These are phyloP conservation scores for Prionailurus bengalensis DNA, from an alignment of 2,113 vertebrate genomes.

Conservation along the genomic window DNA sequence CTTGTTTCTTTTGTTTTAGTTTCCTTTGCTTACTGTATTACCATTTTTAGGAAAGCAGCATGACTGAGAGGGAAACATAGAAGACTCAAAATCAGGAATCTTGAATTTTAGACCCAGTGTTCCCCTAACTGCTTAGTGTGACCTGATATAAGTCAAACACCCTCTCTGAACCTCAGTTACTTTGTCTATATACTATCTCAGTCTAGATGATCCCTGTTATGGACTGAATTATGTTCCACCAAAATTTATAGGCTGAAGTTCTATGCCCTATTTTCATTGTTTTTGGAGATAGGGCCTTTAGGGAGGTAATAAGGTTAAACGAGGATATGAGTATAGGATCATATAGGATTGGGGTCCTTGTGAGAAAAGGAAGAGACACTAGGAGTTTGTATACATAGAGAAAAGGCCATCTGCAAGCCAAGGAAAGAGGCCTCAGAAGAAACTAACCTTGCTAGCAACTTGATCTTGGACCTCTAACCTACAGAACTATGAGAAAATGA, in stretches of 20 bases:
- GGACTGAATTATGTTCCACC: background rate
- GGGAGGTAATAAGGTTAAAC: background rate
- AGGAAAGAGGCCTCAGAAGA: background rate
- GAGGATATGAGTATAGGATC: background rate
- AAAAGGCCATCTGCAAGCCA: background rate
- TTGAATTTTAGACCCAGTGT: background rate
- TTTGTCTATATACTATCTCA: background rate
- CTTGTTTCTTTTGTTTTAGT: background rate
- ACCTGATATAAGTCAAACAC: accelerated
- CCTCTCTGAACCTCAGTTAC: background rate
- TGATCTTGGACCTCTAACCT: background rate
- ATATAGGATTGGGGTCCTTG: background rate
- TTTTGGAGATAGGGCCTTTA: background rate
- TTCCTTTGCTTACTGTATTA: background rate
- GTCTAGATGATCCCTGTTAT: background rate
- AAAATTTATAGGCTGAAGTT: background rate
- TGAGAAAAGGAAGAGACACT: background rate
- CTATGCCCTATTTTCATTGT: background rate
- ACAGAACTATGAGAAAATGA: background rate
- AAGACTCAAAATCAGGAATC: background rate
- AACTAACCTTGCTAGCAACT: background rate
- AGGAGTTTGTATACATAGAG: background rate
- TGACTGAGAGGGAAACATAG: background rate
- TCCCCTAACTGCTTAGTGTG: background rate
- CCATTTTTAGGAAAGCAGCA: background rate